These are phyloP conservation scores for Blastobasis adustella DNA, from an alignment of 2,888 invertebrate species.

Conservation along the genomic window DNA sequence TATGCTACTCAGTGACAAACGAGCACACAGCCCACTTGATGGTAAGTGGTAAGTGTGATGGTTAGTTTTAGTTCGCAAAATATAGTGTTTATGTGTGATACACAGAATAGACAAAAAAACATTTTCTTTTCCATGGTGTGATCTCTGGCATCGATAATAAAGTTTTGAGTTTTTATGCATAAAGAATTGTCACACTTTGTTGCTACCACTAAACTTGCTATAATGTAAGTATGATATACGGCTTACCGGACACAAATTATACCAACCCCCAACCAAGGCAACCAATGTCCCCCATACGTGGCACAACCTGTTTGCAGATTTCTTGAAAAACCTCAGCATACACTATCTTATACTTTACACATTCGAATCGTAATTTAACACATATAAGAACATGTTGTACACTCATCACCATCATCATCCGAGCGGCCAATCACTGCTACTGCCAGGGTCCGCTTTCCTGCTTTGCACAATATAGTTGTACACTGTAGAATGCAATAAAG, in stretches of 20 bases:
- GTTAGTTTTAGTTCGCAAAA: neutral
- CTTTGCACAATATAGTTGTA: neutral
- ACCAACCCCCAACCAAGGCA: too few species aligned
- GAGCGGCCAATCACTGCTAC: too few species aligned
- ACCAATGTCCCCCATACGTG: too few species aligned
- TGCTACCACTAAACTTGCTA: too few species aligned
- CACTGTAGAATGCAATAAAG: neutral
- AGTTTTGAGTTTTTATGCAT: too few species aligned
- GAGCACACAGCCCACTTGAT: neutral
- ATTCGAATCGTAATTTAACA: neutral
- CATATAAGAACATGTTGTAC: neutral
- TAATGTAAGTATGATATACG: too few species aligned
- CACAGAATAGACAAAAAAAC: neutral
- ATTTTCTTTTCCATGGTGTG: neutral
- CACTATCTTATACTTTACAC: neutral
- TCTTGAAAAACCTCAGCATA: neutral
- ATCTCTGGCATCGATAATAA: too few species aligned
- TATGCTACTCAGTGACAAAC: neutral
- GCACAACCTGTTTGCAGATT: too few species aligned
- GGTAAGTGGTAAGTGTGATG: neutral
- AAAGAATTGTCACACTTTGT: too few species aligned
- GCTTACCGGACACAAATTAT: too few species aligned
- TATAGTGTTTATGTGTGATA: neutral
- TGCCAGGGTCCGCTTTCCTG: too few species aligned
- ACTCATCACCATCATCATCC: too few species aligned